Conservation (phyloP, 1,140 invertebrate genomes). For the Lepidurus apus region DNA sequence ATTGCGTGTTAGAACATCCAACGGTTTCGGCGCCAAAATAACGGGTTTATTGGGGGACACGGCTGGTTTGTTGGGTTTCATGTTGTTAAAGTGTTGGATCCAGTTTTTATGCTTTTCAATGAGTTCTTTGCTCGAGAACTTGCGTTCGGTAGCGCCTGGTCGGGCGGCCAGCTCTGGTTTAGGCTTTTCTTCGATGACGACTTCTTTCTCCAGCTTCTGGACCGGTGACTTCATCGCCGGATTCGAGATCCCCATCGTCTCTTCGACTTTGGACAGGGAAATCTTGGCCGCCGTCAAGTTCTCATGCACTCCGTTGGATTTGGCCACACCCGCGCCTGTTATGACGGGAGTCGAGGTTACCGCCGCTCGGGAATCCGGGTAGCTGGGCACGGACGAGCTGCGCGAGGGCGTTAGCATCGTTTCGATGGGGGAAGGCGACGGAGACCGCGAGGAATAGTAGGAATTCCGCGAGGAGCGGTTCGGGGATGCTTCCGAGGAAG, state of each 20-base stretch:
- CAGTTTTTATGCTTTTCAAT: slow-evolving; percentile 86
- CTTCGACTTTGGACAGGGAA: slow-evolving; percentile 1
- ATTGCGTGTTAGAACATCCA: background rate
- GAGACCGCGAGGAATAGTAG: slow-evolving; percentile 31
- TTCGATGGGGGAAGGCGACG: slow-evolving; percentile 24
- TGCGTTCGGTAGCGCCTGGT: slow-evolving; percentile 71
- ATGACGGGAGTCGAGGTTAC: background rate
- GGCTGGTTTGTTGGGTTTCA: slow-evolving; percentile 31
- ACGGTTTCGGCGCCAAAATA: slow-evolving; percentile 12
- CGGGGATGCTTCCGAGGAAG: background rate
- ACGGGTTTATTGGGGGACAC: slow-evolving; percentile 6
- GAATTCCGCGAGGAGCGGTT: slow-evolving; percentile 18
- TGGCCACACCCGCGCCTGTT: background rate
- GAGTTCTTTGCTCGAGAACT: slow-evolving; percentile 73
- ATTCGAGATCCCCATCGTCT: background rate
- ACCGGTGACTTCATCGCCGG: slow-evolving; percentile 16
- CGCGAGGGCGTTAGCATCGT: slow-evolving; percentile 8
- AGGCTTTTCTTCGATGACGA: slow-evolving; percentile 3
- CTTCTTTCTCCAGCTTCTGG: slow-evolving; percentile 25
- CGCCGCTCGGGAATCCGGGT: background rate
- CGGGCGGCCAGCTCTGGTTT: slow-evolving; percentile 49
- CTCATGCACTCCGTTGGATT: background rate
- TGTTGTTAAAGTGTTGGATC: slow-evolving; percentile 68
- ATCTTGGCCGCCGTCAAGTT: background rate
- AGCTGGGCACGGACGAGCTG: slow-evolving; percentile 16